Percentiles rank a stretch among this genome's conserved stretches.
These are phyloP conservation scores for Gallinago stenura DNA, from an alignment of 2,797 vertebrate genomes.

Conservation along the genomic window DNA sequence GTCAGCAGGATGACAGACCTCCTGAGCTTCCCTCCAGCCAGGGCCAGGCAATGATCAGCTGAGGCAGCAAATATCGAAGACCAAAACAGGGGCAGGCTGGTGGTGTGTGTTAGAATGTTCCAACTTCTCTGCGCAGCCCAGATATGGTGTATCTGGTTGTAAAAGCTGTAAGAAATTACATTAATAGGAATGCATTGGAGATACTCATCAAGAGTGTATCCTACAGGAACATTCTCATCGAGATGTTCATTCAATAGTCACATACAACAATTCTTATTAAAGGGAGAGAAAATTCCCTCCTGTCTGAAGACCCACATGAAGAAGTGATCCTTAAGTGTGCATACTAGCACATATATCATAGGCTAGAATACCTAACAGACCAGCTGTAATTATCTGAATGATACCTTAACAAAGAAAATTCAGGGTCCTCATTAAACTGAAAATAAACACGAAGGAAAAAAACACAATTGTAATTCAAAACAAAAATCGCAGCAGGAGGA, in stretches of 20 bases:
- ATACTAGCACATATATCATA: neutral
- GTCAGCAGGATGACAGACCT: neutral
- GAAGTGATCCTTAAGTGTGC: neutral
- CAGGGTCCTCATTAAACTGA: neutral
- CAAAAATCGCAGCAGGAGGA: neutral
- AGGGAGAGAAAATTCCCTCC: neutral
- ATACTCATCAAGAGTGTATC: neutral
- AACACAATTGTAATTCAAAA: neutral
- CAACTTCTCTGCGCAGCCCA: neutral
- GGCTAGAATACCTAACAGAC: neutral
- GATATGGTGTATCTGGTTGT: neutral
- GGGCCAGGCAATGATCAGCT: neutral
- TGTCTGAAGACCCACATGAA: neutral
- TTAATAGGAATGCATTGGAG: neutral
- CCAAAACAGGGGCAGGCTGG: neutral
- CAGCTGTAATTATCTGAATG: neutral
- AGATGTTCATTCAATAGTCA: neutral
- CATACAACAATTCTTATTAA: neutral
- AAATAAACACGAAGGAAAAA: neutral
- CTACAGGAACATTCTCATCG: neutral
- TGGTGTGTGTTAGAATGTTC: neutral
- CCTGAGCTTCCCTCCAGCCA: neutral
- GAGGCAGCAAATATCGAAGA: neutral
- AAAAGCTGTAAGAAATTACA: neutral
- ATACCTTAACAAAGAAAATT: neutral